Base-by-base conservation (phyloP, 2,113 vertebrate species). In the Puntigrus tetrazona region DNA sequence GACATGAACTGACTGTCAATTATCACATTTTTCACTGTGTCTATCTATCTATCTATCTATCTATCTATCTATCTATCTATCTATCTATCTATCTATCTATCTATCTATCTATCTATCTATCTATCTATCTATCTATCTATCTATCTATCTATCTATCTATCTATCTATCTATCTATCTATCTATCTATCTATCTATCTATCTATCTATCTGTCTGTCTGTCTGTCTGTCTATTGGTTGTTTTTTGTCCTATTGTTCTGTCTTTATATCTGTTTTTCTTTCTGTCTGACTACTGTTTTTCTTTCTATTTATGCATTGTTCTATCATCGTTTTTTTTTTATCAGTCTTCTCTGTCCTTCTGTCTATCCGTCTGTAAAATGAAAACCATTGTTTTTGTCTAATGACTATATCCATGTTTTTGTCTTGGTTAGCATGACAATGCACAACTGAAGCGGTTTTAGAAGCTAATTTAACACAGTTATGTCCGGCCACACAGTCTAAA, bases 1-100 rank as follows among this genome's bases (percentile, higher is more conserved):
- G 9, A n/a, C 47, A 78, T 78, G 52, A 78, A 29, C 41, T 50
- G 73, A 75, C 41, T 75, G 20, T 75, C 47, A 75, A 75, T 45
- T 75, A 75, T 75, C n/a, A 47, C 5, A 29, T 75, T 20, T 31
- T 50, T 9, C 14, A 50, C 14, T 31, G 41, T 4, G 25, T 73
- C 70, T 16, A 2, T 65, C 52, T 55, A 5, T 63, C n/a, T 16
- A 1, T 73, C 36, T 7, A 0, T 70, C 27, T 65, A 0, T 63
- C 59, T 63, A 0, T 29, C 59, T 63, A 2, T 63, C 27, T 65
- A 3, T 65, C 59, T 61, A 0, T 59, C 16, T 16, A 5, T 61
- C 59, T 61, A 0, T 65, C 61, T 65, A 0, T 7, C 18, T 22
- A 1, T 55, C 18, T 55, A 1, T 61, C 20, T n/a, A 16, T 61